Percentiles rank a stretch among this genome's conserved stretches.
Conservation (phyloP, 2,888 invertebrate species). For the Eustalomyia histrio region DNA sequence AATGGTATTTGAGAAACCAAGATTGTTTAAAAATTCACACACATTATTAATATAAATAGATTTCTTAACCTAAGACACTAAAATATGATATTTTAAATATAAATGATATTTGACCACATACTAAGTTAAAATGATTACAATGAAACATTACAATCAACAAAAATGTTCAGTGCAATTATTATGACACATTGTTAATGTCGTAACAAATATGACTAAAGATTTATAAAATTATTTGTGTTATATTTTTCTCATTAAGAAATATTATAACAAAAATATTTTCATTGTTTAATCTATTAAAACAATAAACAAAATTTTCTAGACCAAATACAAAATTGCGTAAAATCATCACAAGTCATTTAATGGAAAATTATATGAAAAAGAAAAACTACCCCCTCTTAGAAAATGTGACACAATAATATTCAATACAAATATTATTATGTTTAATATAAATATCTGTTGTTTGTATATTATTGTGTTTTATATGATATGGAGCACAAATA, state of each 20-base stretch:
- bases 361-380: constrained; percentile 9
- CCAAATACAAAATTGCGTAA: background rate
- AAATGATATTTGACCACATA: constrained; percentile 28
- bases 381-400: constrained; percentile 61
- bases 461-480: constrained; percentile 4
- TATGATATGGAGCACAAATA: constrained; percentile 29
- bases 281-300: constrained; percentile 10
- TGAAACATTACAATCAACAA: constrained; percentile 6
- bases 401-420: constrained; percentile 57
- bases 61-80: constrained; percentile 44
- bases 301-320: constrained; percentile 17
- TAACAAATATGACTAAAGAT: no score
- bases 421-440: constrained; percentile 21
- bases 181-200: background rate
- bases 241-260: background rate
- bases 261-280: background rate
- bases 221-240: background rate
- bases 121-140: constrained; percentile 20
- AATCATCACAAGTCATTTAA: background rate
- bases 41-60: background rate
- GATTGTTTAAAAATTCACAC: no score
- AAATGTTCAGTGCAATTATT: background rate
- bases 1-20: no score
- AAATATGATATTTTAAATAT: background rate
- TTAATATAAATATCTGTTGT: constrained; percentile 15